Evolutionary conservation across 2,113 vertebrate species (phyloP), one percentile per base, ranked within the genome.

Genomic region (Pedionomus torquatus): DNA sequence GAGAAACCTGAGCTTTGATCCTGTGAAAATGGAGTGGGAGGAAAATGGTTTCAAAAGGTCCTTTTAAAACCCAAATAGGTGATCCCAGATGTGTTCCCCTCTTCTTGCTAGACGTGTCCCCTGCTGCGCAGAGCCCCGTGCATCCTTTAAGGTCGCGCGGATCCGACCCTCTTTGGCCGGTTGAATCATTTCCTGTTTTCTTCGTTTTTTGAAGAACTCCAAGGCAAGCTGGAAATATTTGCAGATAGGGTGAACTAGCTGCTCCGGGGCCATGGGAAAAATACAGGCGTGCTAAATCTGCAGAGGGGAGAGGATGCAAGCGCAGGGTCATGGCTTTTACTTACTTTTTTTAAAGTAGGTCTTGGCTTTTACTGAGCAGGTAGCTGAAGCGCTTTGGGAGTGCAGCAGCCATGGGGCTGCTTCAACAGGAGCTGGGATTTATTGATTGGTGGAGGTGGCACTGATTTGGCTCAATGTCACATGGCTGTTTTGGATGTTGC

Each of bases 181-280:
- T 87, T 97, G 96, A 97, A 97, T 97, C 96, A 97, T 97, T 97
- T 97, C 97, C 97, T 97, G 97, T 97, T 97, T 96, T 95, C 83
- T 57, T 58, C 84, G 9, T n/a, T 19, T 60, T 88, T n/a, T 82
- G 78, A 49, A 84, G 95, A 79, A 8, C 89, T 95, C 35, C 0
- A 4, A 64, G 72, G 87, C 90, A 35, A 80, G 82, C 92, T 97
- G 97, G 96, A 94, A 96, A 52, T 72, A 78, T 93, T 94, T 82
- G 81, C 83, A 26, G 93, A 74, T 16, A 24, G 78, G 39, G 72
- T 44, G 82, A 95, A 30, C 76, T 1, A 3, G 7, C 69, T 17
- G 92, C 23, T 12, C n/a, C 0, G 10, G 94, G 96, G 96, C 97
- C 96, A 78, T 93, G 97, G 97, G 97, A 97, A 96, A 90, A 81